These are phyloP conservation scores for Neoascia interrupta DNA, from an alignment of 2,888 invertebrate genomes.

Conservation along the genomic window DNA sequence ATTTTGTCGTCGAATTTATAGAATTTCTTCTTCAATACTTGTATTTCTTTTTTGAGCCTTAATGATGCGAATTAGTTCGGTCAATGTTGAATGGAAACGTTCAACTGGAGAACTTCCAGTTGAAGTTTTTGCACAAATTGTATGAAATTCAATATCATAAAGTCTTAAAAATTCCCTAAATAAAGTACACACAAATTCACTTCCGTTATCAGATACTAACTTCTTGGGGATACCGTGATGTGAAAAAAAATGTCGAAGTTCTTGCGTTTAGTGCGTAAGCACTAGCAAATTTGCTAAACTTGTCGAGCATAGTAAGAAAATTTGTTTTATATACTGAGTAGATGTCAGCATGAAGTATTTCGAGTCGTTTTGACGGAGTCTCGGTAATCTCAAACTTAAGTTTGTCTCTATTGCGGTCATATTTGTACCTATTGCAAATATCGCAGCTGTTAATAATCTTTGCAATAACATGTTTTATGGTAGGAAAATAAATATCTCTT, in stretches of 20 bases:
- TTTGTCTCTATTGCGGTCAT: constrained; percentile 45
- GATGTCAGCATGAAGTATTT: constrained; percentile 20
- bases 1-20: constrained; percentile 44
- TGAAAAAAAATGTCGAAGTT: too few relatives aligned
- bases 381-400: constrained; percentile 30
- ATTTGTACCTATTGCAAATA: constrained; percentile 50
- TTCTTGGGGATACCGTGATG: too few relatives aligned
- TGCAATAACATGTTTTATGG: constrained; percentile 31
- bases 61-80: constrained; percentile 4
- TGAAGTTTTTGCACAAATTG: constrained; percentile 58
- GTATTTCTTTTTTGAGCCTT: background rate
- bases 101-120: constrained; percentile 50
- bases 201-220: constrained; percentile 52
- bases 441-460: constrained; percentile 41
- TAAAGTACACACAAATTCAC: constrained; percentile 43
- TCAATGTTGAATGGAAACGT: constrained; percentile 59
- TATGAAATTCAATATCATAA: constrained; percentile 30
- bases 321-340: too few relatives aligned
- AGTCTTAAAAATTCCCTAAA: constrained; percentile 55
- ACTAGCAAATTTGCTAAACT: too few relatives aligned
- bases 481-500: constrained; percentile 45
- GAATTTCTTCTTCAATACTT: background rate
- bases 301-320: too few relatives aligned
- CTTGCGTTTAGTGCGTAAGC: too few relatives aligned
- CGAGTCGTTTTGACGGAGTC: constrained; percentile 41